A percentile compares a stretch with the other conserved stretches of the same genome.
Conservation (phyloP, 2,113 vertebrate genomes). For the Sterna hirundo region DNA sequence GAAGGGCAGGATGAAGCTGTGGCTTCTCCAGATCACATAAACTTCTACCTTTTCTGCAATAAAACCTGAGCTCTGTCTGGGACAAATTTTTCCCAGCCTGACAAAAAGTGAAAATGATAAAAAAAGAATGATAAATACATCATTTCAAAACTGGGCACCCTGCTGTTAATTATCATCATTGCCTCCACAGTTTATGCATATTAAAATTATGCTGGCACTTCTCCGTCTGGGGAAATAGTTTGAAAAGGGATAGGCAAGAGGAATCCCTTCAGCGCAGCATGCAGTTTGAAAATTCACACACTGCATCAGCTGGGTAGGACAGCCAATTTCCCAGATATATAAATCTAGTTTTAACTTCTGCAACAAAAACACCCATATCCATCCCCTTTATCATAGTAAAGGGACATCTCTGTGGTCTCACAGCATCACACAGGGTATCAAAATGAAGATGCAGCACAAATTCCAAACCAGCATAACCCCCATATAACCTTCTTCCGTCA, state of each 20-base stretch:
- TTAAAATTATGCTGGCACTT: slow-evolving; percentile 8
- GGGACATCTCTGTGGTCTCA: neutral
- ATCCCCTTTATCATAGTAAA: neutral
- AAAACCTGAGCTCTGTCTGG: neutral
- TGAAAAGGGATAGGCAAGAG: neutral
- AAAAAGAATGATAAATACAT: neutral
- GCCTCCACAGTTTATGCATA: slow-evolving; percentile 17
- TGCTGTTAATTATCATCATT: slow-evolving; percentile 37
- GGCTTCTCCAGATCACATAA: neutral
- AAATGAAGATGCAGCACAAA: neutral
- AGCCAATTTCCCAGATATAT: neutral
- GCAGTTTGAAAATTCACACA: neutral
- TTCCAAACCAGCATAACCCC: neutral
- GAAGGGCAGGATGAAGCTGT: neutral
- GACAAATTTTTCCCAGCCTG: neutral
- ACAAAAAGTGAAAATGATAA: neutral
- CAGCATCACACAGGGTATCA: neutral
- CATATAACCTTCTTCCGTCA: neutral
- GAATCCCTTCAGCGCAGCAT: neutral
- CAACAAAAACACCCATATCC: neutral
- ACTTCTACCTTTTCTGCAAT: neutral
- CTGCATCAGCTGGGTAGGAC: neutral
- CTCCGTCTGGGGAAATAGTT: neutral
- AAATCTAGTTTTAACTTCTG: slow-evolving; percentile 12
- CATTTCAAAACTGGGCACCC: neutral